Base-by-base conservation (phyloP, 2,113 vertebrate species). In the Conger conger region DNA sequence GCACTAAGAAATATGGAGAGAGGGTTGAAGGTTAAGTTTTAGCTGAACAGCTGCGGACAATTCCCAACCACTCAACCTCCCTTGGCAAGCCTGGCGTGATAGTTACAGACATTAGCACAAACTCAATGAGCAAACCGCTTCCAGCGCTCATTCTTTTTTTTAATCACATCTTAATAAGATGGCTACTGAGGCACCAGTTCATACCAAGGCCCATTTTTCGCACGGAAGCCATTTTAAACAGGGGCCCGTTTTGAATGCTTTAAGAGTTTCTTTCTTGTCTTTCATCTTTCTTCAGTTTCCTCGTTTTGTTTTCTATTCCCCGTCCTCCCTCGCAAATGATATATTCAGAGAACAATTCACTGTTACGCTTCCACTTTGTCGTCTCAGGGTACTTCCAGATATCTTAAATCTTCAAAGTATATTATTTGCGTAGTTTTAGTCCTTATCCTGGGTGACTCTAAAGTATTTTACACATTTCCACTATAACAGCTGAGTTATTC, bases 101-200 rank as follows among this genome's bases (percentile, higher is more conserved):
- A 60, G 37, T 82, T 82, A 82, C 42, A 53, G 30, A 53, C 23
- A 81, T 81, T 81, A 50, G 27, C 79, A 50, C 45, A 50, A 13
- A 53, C 27, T 81, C 40, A 81, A 11, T 53, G 79, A 42, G 45
- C 18, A 50, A n/a, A 27, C 35, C 5, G 23, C 27, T 80, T 53
- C 23, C 37, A 0, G 36, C 17, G 2, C 3, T 15, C 4, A 30
- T 80, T 42, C 15, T n/a, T 80, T 80, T 3, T 17, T 45, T 80
- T 38, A 80, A 40, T 16, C 15, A 33, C 76, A n/a, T 63, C 57
- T 63, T 63, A 63, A 63, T 20, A 63, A 27, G 57, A 63, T 63
- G 23, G 18, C 20, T 8, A 27, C 3, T 5, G 23, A 63, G 57
- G 20, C 23, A 20, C 27, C 23, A 63, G 23, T 63, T 63, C 57